A percentile compares a stretch with the other conserved stretches of the same genome.
Evolutionary conservation across 2,113 vertebrate species (phyloP).

Genomic region (Coregonus clupeaformis): DNA sequence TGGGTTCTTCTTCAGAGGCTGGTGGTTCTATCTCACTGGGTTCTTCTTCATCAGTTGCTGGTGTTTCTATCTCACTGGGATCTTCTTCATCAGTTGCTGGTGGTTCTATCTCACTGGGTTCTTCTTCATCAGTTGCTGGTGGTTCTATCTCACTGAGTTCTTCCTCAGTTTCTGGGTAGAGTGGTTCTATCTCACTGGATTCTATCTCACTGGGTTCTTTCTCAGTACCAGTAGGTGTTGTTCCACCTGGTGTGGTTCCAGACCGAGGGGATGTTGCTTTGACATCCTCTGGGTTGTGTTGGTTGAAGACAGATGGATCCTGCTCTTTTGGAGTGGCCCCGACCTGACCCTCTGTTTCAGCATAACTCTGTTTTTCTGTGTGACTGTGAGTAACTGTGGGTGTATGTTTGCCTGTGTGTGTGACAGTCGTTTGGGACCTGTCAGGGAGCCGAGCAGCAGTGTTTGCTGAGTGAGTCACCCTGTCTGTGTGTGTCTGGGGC

Average conservation of each 20-base stretch:
- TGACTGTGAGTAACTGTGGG: constrained; percentile 33
- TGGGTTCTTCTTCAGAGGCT: too few relatives aligned
- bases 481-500: constrained; percentile 26
- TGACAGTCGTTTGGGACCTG: too few relatives aligned
- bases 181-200: not conserved
- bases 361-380: not conserved
- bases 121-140: too few relatives aligned
- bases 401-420: constrained; percentile 20
- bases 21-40: too few relatives aligned
- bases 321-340: too few relatives aligned
- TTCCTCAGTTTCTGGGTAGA: too few relatives aligned
- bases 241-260: not conserved
- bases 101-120: too few relatives aligned
- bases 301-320: not conserved
- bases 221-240: not conserved
- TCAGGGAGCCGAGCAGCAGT: not conserved
- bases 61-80: too few relatives aligned
- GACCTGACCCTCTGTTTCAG: too few relatives aligned
- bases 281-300: not conserved
- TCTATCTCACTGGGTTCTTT: not conserved
- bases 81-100: too few relatives aligned
- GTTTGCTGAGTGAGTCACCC: constrained; percentile 10
- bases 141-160: too few relatives aligned
- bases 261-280: constrained; percentile 2
- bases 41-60: too few relatives aligned